Base-by-base conservation (phyloP, 2,797 vertebrate species). In the Artibeus lituratus region DNA sequence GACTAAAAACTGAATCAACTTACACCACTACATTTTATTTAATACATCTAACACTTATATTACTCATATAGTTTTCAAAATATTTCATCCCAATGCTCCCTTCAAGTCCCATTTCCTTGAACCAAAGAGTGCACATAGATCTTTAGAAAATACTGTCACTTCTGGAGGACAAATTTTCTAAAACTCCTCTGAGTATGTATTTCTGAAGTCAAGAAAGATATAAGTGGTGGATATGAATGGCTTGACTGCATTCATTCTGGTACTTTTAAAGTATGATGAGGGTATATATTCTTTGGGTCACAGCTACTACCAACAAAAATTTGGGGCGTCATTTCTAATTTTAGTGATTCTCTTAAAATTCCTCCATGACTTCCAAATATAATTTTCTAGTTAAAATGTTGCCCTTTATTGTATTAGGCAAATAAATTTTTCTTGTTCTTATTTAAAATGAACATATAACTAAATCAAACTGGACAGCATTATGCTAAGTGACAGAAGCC, bases 371-470 rank as follows among this genome's bases (percentile, higher is more conserved):
- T 91, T 91, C 53, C 81, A 55, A 92, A 93, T 51, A 83, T 11
- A 93, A 83, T 74, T 83, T 91, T 87, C 57, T 42, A 85, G 72
- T 86, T 94, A 95, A 94, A 94, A 87, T 89, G 8, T 90, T 96
- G 24, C 22, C 49, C 65, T 88, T 82, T 74, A 81, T 69, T 88
- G 57, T 22, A 87, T 55, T 18, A 77, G 29, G 59, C 35, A 94
- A 85, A 57, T 73, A 69, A 32, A 16, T 37, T 94, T 90, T 39
- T 55, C 32, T 53, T 72, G 44, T 90, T 87, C 65, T 87, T 78
- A 94, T 39, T 86, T 92, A 73, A 85, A 69, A 91, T 91, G 10
- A 94, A 70, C 49, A 70, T 51, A 82, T 9, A 86, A 57, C 3
- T 29, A 91, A 89, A 85, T 81, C 21, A 29, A 59, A 62, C 59